phyloP scores from a whole-genome alignment of 2,888 invertebrate genomes.

The Melangyna quadrimaculata region DNA sequence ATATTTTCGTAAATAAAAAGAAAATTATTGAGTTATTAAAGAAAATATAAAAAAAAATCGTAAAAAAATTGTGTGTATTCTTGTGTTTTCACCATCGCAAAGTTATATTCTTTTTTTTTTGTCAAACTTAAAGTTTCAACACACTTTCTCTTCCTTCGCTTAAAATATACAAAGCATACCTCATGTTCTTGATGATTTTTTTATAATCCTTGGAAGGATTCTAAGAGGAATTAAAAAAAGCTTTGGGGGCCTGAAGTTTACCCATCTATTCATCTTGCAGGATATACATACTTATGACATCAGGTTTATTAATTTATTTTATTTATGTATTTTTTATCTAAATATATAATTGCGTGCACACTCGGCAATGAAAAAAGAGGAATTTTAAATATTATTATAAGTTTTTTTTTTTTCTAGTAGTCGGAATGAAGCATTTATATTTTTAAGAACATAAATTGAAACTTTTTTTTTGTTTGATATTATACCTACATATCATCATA shows the following conservation, averaged over 20 bases:
- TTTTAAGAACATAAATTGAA: constrained; percentile 56
- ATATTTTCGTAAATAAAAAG: constrained; percentile 69
- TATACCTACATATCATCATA: constrained; percentile 48
- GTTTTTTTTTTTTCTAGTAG: constrained; percentile 70
- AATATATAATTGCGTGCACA: constrained; percentile 72
- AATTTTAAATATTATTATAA: constrained; percentile 53
- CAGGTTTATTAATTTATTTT: constrained; percentile 37
- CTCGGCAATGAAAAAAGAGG: constrained; percentile 69
- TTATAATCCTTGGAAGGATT: constrained; percentile 61
- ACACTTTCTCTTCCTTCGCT: constrained; percentile 45
- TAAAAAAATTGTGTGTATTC: constrained; percentile 65
- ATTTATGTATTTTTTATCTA: constrained; percentile 12
- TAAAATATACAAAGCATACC: background rate
- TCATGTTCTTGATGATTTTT: constrained; percentile 35
- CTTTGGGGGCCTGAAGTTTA: constrained; percentile 73
- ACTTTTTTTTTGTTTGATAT: constrained; percentile 39
- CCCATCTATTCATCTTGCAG: constrained; percentile 52
- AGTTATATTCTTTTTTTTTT: constrained; percentile 10
- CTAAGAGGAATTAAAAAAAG: constrained; percentile 64
- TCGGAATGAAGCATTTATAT: constrained; percentile 75
- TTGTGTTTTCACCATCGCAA: constrained; percentile 62
- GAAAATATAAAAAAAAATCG: constrained; percentile 66
- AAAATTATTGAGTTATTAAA: constrained; percentile 71
- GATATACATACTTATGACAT: constrained; percentile 38
- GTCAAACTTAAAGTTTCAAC: constrained; percentile 33